phyloP scores from a whole-genome alignment of 2,888 invertebrate species.

The Eupithecia dodoneata region DNA sequence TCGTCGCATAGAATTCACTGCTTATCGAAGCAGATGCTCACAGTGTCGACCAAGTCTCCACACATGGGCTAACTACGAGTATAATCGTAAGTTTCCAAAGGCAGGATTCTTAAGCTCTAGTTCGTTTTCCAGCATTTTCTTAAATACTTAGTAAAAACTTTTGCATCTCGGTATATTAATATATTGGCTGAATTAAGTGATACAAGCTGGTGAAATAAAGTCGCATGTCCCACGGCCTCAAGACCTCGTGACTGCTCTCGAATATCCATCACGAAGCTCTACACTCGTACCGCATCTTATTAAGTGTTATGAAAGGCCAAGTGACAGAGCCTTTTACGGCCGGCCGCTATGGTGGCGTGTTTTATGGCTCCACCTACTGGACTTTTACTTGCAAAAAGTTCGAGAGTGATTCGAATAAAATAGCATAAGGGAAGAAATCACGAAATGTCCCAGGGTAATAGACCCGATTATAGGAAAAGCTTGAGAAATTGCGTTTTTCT shows the following conservation, averaged over 20 bases:
- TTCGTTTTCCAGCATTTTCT: neutral
- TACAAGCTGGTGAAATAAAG: slow-evolving; percentile 51
- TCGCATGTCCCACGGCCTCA: slow-evolving; percentile 64
- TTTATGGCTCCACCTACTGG: slow-evolving; percentile 28
- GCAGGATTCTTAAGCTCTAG: neutral
- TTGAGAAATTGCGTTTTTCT: neutral
- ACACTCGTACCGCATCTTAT: slow-evolving; percentile 74
- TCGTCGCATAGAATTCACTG: neutral
- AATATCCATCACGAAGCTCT: slow-evolving; percentile 79
- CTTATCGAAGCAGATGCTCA: neutral
- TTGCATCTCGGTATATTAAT: neutral
- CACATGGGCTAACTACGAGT: neutral
- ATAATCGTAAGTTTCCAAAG: neutral
- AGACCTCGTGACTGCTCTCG: slow-evolving; percentile 72
- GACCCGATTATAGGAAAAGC: neutral
- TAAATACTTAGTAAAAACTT: neutral
- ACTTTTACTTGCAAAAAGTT: slow-evolving; percentile 14
- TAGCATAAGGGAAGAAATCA: neutral
- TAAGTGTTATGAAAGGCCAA: slow-evolving; percentile 79
- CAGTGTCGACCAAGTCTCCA: neutral
- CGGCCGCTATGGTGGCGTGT: slow-evolving; percentile 40
- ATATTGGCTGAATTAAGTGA: slow-evolving; percentile 13
- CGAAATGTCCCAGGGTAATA: neutral
- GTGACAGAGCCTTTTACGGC: slow-evolving; percentile 74
- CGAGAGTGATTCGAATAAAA: neutral